Conservation (phyloP, 2,113 vertebrate genomes). For the Steatornis caripensis region DNA sequence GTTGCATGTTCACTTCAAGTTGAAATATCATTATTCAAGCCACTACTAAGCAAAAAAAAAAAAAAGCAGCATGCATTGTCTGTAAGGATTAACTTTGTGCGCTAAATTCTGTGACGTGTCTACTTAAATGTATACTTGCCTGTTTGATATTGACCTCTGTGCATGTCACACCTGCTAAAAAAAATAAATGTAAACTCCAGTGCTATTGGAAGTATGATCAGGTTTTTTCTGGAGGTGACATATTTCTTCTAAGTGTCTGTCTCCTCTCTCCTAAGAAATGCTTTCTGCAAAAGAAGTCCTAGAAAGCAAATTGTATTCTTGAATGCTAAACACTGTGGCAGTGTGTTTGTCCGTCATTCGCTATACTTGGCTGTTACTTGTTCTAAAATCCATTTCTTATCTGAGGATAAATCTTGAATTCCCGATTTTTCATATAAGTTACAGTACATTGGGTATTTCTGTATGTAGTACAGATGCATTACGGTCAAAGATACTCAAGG, state of each 20-base stretch:
- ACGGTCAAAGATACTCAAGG: neutral
- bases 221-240: neutral
- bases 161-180: neutral
- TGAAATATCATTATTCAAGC: slow-evolving; percentile 70
- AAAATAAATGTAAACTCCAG: neutral
- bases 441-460: neutral
- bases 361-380: neutral
- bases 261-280: neutral
- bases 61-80: neutral
- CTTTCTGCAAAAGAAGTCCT: neutral
- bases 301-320: neutral
- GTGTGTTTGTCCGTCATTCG: neutral
- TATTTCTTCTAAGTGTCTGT: neutral
- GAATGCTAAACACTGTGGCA: neutral
- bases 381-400: neutral
- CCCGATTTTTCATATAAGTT: neutral
- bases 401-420: neutral
- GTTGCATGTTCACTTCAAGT: slow-evolving; percentile 67
- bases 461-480: neutral
- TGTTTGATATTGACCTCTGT: neutral
- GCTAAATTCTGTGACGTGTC: neutral
- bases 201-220: neutral
- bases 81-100: slow-evolving; percentile 40
- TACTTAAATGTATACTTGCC: neutral
- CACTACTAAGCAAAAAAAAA: slow-evolving; percentile 8